Base-by-base conservation (phyloP, 2,113 vertebrate species). In the Ctenodactylus gundi region DNA sequence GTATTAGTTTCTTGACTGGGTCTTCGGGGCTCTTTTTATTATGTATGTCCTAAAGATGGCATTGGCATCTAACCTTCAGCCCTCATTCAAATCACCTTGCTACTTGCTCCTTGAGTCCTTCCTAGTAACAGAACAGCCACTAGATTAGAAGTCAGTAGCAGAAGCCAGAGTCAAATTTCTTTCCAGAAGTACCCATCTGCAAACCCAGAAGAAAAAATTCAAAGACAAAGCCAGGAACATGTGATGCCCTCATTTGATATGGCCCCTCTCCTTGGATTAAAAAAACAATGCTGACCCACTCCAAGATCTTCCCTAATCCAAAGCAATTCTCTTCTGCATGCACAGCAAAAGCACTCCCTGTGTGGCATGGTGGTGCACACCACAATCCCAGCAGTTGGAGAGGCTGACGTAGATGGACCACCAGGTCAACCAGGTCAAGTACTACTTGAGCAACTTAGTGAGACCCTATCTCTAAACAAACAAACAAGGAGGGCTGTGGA, bases 321-420 rank as follows among this genome's bases (percentile, higher is more conserved):
- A 83, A 94, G 1, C 77, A 95, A 91, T 80, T 29, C 53, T 70
- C 39, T 95, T 72, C 70, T n/a, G 73, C 44, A 91, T 90, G 41
- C 23, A 81, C 29, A 67, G 12, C 14, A 21, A 90, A 55, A 76
- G 27, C 12, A 9, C 17, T 65, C 44, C 39, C 44, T 77, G 82
- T 46, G n/a, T n/a, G n/a, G n/a, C n/a, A n/a, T n/a, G n/a, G n/a
- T n/a, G n/a, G n/a, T n/a, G n/a, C n/a, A n/a, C n/a, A n/a, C n/a
- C n/a, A n/a, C n/a, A n/a, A n/a, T n/a, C n/a, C n/a, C n/a, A n/a
- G n/a, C n/a, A n/a, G n/a, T n/a, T n/a, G n/a, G n/a, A n/a, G n/a
- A n/a, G n/a, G n/a, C n/a, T n/a, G n/a, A n/a, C n/a, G n/a, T n/a
- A n/a, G n/a, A n/a, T n/a, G n/a, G n/a, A n/a, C n/a, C n/a, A n/a